Conservation (phyloP, 1,140 invertebrate species). For the Drosophila asahinai region DNA sequence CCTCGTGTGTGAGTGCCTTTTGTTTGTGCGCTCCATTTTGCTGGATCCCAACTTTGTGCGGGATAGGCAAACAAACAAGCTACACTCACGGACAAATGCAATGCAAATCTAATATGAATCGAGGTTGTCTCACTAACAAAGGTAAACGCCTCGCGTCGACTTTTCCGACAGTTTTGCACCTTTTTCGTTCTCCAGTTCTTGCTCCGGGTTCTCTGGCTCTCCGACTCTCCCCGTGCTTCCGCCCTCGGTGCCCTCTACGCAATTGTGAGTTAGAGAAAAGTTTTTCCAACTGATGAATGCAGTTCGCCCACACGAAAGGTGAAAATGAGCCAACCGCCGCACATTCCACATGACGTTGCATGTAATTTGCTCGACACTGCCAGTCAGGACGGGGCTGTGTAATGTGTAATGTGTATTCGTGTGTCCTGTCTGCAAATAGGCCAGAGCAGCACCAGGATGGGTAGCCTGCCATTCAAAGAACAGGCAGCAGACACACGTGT, state of each 20-base stretch:
- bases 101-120: slow-evolving; percentile 82
- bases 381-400: slow-evolving; percentile 30
- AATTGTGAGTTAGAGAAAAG: slow-evolving; percentile 56
- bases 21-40: slow-evolving; percentile 82
- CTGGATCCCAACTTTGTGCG: slow-evolving; percentile 77
- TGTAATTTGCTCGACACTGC: slow-evolving; percentile 76
- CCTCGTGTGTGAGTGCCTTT: slow-evolving; percentile 65
- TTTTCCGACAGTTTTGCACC: slow-evolving; percentile 69
- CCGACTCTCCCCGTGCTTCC: slow-evolving; percentile 3
- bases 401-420: slow-evolving; percentile 53
- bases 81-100: slow-evolving; percentile 59
- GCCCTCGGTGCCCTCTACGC: slow-evolving; percentile 52
- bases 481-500: slow-evolving; percentile 21
- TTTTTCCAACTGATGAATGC: slow-evolving; percentile 72
- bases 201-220: neutral
- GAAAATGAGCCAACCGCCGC: slow-evolving; percentile 76
- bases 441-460: slow-evolving; percentile 39
- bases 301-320: slow-evolving; percentile 50
- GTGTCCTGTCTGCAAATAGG: slow-evolving; percentile 77
- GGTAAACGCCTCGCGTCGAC: slow-evolving; percentile 69
- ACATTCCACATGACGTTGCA: slow-evolving; percentile 82
- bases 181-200: slow-evolving; percentile 27
- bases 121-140: slow-evolving; percentile 83
- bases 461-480: slow-evolving; percentile 73
- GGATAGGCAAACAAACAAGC: slow-evolving; percentile 65